Evolutionary conservation across 2,888 invertebrate genomes (phyloP).

Genomic region (Caenorhabditis sinica): DNA sequence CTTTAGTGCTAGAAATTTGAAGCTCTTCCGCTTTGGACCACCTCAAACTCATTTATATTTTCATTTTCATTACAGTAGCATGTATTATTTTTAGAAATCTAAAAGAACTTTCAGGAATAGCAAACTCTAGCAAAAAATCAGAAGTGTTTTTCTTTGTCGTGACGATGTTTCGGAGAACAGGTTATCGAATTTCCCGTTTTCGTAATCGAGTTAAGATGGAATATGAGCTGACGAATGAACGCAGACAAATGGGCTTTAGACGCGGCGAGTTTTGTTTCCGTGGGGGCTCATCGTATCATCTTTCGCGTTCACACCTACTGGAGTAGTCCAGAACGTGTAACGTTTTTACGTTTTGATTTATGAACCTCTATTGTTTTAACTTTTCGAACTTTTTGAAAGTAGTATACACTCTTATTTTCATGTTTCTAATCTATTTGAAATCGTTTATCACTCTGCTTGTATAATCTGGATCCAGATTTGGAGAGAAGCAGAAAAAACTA

Average conservation of each 20-base stretch:
- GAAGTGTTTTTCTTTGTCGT: constrained; percentile 23
- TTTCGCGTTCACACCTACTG: constrained; percentile 63
- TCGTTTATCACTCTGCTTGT: too few species aligned
- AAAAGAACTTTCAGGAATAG: background rate
- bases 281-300: constrained; percentile 49
- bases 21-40: background rate
- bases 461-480: constrained; percentile 4
- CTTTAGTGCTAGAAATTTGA: constrained; percentile 1
- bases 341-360: constrained; percentile 54
- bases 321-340: constrained; percentile 31
- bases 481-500: background rate
- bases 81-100: background rate
- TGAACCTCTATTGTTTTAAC: constrained; percentile 19
- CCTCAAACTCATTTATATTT: background rate
- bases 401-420: too few species aligned
- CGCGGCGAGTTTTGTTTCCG: constrained; percentile 53
- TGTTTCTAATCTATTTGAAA: too few species aligned
- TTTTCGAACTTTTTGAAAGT: background rate
- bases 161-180: constrained; percentile 47
- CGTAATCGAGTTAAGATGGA: constrained; percentile 61
- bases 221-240: constrained; percentile 56
- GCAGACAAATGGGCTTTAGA: constrained; percentile 53
- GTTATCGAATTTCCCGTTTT: constrained; percentile 60
- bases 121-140: background rate
- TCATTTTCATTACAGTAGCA: background rate